Conservation (phyloP, 2,113 vertebrate species). For the Manacus vitellinus region DNA sequence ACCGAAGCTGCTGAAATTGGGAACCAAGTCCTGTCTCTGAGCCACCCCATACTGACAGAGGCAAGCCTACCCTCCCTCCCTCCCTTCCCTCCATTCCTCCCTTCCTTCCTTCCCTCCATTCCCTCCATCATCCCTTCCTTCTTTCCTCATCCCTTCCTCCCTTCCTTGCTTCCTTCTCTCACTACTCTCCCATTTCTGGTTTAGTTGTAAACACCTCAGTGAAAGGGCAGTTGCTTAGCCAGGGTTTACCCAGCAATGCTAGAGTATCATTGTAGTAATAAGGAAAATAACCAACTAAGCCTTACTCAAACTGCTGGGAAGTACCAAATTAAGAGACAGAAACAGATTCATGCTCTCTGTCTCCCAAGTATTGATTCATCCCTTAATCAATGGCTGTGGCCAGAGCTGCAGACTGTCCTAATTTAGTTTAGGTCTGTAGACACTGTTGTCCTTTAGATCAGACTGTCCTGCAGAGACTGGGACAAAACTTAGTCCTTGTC, state of each 20-base stretch:
- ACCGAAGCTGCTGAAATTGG: neutral
- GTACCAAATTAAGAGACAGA: neutral
- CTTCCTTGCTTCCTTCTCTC: neutral
- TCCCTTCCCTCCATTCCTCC: rapidly evolving
- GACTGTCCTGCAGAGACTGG: neutral
- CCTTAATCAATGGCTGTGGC: neutral
- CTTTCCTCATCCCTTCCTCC: too few relatives aligned
- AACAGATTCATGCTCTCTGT: neutral
- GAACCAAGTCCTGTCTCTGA: neutral
- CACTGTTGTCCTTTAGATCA: neutral
- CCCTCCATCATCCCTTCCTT: too few relatives aligned
- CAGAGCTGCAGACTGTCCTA: neutral
- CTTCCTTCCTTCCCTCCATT: rapidly evolving
- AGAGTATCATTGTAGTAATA: neutral
- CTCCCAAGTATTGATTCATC: neutral
- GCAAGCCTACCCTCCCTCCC: neutral
- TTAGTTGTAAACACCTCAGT: neutral
- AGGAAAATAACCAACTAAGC: neutral
- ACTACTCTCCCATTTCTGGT: neutral
- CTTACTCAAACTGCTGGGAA: neutral
- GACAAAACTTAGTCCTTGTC: neutral
- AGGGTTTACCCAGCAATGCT: neutral
- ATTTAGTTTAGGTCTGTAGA: neutral
- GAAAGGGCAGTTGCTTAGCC: neutral
- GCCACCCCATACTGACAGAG: neutral